A percentile compares a stretch with the other conserved stretches of the same genome.
These are phyloP conservation scores for Calephelis virginiensis DNA, from an alignment of 1,140 invertebrate species.

Conservation along the genomic window DNA sequence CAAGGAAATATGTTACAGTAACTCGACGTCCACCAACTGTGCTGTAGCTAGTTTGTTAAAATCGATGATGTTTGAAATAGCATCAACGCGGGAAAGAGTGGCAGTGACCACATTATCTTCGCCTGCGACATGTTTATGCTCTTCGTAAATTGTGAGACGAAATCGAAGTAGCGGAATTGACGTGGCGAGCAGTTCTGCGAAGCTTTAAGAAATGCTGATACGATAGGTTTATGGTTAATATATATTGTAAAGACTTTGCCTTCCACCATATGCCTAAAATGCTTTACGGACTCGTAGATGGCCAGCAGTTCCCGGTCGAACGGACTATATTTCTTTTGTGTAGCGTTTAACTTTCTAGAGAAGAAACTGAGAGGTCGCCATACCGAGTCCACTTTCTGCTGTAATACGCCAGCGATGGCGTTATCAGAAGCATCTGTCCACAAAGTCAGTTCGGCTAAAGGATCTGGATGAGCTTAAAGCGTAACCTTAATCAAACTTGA, in stretches of 20 bases:
- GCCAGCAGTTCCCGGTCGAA: conserved; percentile 27
- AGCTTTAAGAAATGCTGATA: conserved; percentile 18
- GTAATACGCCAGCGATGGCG: conserved; percentile 3
- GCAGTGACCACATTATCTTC: conserved; percentile 21
- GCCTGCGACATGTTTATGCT: conserved; percentile 15
- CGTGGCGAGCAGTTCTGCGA: conserved; percentile 25
- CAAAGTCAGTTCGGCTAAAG: conserved; percentile 10
- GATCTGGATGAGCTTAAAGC: conserved; percentile 9
- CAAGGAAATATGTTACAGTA: too few species aligned
- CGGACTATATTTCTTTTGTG: conserved; percentile 12
- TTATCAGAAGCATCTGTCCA: conserved; percentile 18
- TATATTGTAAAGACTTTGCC: conserved; percentile 5
- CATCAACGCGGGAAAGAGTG: conserved; percentile 17
- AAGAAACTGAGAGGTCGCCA: conserved; percentile 17
- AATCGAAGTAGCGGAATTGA: conserved; percentile 27
- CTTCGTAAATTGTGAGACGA: conserved; percentile 20
- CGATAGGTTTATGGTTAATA: conserved; percentile 24
- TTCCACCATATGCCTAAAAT: conserved; percentile 26
- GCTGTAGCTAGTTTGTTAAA: too few species aligned
- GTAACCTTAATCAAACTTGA: not conserved
- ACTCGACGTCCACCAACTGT: too few species aligned
- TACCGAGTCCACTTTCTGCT: not conserved
- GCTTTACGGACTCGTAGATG: conserved; percentile 24
- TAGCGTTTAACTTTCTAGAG: conserved; percentile 12
- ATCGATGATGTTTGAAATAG: too few species aligned